phyloP scores from a whole-genome alignment of 2,888 invertebrate genomes.

The Craniophora ligustri region DNA sequence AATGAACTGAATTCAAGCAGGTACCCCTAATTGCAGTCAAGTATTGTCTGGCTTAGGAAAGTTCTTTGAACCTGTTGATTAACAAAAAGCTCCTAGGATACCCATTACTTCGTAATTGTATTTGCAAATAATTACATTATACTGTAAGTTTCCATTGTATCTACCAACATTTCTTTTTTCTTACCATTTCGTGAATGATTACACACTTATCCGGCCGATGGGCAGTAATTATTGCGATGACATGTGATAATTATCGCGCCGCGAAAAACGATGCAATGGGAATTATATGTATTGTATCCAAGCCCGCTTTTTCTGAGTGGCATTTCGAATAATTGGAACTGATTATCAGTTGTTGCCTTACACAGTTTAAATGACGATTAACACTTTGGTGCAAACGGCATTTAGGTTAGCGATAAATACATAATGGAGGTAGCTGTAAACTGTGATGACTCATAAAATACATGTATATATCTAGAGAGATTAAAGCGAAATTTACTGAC shows the following conservation, averaged over 20 bases:
- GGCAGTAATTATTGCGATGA: conserved; percentile 53
- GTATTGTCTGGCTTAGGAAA: conserved; percentile 17
- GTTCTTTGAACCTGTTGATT: conserved; percentile 49
- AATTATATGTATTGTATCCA: conserved; percentile 47
- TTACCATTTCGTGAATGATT: conserved; percentile 35
- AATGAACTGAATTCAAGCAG: conserved; percentile 23
- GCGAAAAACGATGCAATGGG: conserved; percentile 43
- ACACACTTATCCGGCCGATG: conserved; percentile 36
- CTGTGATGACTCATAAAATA: not conserved
- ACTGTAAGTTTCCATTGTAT: conserved; percentile 30
- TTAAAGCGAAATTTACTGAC: not conserved
- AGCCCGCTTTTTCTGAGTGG: conserved; percentile 29
- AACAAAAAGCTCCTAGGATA: conserved; percentile 29
- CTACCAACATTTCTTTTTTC: conserved; percentile 8
- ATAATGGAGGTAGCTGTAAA: not conserved
- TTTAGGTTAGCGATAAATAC: conserved; percentile 13
- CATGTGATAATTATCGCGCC: conserved; percentile 52
- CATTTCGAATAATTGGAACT: conserved; percentile 46
- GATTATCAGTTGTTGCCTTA: conserved; percentile 31
- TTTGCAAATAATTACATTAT: conserved; percentile 7
- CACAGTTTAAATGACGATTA: conserved; percentile 20
- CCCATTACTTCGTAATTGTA: conserved; percentile 6
- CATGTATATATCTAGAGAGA: not conserved
- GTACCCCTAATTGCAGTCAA: conserved; percentile 36
- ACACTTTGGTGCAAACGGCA: conserved; percentile 41